Percentiles rank a stretch among this genome's conserved stretches.
Evolutionary conservation across 2,888 invertebrate genomes (phyloP).

Genomic region (Aspidapion aeneum): DNA sequence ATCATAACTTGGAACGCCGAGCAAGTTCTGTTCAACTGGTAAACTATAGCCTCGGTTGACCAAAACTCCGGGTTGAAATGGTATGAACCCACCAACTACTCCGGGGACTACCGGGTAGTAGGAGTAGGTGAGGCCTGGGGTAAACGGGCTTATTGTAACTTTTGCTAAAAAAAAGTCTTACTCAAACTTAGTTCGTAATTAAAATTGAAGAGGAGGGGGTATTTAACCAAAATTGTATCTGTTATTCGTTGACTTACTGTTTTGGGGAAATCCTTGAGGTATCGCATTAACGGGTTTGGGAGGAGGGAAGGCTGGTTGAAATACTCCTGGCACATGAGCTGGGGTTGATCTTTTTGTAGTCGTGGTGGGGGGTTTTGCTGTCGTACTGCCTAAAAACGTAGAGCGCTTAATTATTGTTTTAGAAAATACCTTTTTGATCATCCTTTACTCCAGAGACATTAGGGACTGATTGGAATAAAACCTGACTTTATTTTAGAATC

Average conservation of each 20-base stretch:
- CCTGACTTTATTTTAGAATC: too few relatives aligned
- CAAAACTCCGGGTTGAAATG: background rate
- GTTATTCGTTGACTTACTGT: background rate
- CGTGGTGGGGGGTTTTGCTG: constrained; percentile 29
- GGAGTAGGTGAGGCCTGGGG: background rate
- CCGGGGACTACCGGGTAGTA: background rate
- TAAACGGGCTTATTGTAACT: background rate
- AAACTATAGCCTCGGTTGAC: background rate
- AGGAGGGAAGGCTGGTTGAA: constrained; percentile 45
- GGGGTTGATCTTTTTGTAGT: constrained; percentile 40
- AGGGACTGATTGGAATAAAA: too few relatives aligned
- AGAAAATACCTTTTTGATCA: too few relatives aligned
- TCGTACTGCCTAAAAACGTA: too few relatives aligned
- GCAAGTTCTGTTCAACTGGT: background rate
- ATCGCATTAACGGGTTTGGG: background rate
- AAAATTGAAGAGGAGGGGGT: background rate
- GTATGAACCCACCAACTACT: background rate
- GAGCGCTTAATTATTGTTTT: too few relatives aligned
- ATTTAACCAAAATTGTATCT: too few relatives aligned
- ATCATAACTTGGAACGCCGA: too few relatives aligned
- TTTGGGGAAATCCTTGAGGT: background rate
- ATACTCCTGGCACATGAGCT: constrained; percentile 47
- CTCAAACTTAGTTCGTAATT: background rate
- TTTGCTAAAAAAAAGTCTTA: background rate
- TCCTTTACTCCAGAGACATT: too few relatives aligned